These are phyloP conservation scores for Porites cylindrica DNA, from an alignment of 92 coral and sea anemone species.

Conservation along the genomic window DNA sequence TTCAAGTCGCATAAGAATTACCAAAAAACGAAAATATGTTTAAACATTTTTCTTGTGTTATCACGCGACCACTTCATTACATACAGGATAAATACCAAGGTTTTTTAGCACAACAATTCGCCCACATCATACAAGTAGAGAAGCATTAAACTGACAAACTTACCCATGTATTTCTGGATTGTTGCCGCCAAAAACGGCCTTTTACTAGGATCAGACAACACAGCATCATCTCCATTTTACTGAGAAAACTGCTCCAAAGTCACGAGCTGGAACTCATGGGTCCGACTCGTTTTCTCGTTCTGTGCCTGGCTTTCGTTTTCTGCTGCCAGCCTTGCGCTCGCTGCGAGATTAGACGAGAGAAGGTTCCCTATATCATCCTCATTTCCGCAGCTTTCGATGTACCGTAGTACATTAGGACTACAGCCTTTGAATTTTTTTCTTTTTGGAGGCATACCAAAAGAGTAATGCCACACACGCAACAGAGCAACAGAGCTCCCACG, in stretches of 20 bases:
- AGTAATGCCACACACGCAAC: neutral
- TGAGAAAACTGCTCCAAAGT: conserved; percentile 39
- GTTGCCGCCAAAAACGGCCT: conserved; percentile 49
- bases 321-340: too few species aligned
- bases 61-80: too few species aligned
- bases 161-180: conserved; percentile 42
- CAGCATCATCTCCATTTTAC: conserved; percentile 32
- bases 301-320: conserved; percentile 34
- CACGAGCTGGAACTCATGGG: conserved; percentile 47
- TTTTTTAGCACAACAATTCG: neutral
- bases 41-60: too few species aligned
- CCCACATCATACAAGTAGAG: neutral
- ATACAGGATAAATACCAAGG: too few species aligned
- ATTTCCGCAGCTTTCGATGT: neutral
- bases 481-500: neutral
- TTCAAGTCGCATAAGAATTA: too few species aligned
- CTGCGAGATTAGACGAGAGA: neutral
- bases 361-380: conserved; percentile 19
- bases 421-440: conserved; percentile 19
- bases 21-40: too few species aligned
- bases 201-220: conserved; percentile 40
- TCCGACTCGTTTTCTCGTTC: conserved; percentile 20
- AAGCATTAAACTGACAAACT: conserved; percentile 14
- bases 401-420: conserved; percentile 25
- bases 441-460: conserved; percentile 6